These are phyloP conservation scores for Lagocephalus sceleratus DNA, from an alignment of 2,797 vertebrate genomes.

Conservation along the genomic window DNA sequence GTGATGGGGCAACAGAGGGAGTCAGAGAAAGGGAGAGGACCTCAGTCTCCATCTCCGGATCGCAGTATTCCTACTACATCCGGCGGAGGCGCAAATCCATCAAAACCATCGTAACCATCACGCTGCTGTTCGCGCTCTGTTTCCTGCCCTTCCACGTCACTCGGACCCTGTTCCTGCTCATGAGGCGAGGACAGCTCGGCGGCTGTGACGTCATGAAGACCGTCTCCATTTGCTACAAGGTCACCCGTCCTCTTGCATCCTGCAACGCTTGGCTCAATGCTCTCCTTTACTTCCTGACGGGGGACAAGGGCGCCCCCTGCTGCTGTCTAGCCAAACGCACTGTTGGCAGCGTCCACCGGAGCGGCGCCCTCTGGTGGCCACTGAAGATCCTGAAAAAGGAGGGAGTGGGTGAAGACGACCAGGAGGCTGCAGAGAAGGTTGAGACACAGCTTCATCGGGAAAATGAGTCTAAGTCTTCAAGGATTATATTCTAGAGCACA, in stretches of 20 bases:
- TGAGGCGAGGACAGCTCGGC: constrained; percentile 66
- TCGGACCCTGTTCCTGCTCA: constrained; percentile 77
- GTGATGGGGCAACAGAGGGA: constrained; percentile 42
- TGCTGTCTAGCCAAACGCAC: constrained; percentile 53
- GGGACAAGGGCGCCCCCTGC: constrained; percentile 77
- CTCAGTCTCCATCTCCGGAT: constrained; percentile 62
- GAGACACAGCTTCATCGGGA: constrained; percentile 57
- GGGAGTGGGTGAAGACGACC: constrained; percentile 64
- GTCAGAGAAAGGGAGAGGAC: constrained; percentile 55
- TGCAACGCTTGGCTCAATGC: constrained; percentile 85
- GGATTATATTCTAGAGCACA: constrained; percentile 51
- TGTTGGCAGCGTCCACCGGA: constrained; percentile 38
- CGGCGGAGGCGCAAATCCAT: constrained; percentile 78
- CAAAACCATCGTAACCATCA: constrained; percentile 82
- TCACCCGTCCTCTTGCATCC: constrained; percentile 80
- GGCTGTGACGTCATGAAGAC: constrained; percentile 73
- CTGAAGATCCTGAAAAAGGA: constrained; percentile 73
- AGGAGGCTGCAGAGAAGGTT: constrained; percentile 56
- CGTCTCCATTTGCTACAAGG: constrained; percentile 83
- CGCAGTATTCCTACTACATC: constrained; percentile 75
- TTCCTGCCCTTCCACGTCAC: constrained; percentile 84
- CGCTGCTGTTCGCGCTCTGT: constrained; percentile 80
- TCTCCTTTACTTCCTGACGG: constrained; percentile 82
- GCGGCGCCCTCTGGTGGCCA: constrained; percentile 75
- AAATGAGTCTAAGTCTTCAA: constrained; percentile 74